phyloP scores from a whole-genome alignment of 1,140 invertebrate genomes.

The Drosophila yakuba region DNA sequence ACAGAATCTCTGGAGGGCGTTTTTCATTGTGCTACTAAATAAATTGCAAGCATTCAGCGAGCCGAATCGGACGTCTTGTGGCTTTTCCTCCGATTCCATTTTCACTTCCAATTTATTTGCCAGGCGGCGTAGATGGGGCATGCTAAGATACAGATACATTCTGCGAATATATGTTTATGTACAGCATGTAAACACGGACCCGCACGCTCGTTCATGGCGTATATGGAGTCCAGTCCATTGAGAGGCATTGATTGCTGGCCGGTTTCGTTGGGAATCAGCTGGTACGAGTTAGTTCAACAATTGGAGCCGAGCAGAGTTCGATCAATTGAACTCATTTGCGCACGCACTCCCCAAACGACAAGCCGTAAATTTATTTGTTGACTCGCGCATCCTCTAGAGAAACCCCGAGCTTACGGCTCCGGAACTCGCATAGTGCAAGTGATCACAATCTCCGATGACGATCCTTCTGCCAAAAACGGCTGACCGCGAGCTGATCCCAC shows the following conservation, averaged over 20 bases:
- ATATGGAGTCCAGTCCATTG: slow-evolving; percentile 23
- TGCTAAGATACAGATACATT: slow-evolving; percentile 5
- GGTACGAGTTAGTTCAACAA: slow-evolving; percentile 69
- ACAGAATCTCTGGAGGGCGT: slow-evolving; percentile 35
- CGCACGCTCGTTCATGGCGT: background rate
- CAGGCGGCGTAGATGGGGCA: slow-evolving; percentile 17
- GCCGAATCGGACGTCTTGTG: slow-evolving; percentile 18
- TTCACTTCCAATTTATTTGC: slow-evolving; percentile 32
- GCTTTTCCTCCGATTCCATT: slow-evolving; percentile 51
- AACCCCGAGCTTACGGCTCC: slow-evolving; percentile 31
- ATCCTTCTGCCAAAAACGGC: slow-evolving; percentile 31
- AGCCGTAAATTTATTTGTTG: slow-evolving; percentile 64
- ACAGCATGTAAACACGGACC: slow-evolving; percentile 12
- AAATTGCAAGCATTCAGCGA: slow-evolving; percentile 22
- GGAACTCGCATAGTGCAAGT: slow-evolving; percentile 26
- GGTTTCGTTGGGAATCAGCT: slow-evolving; percentile 75
- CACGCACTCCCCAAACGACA: slow-evolving; percentile 40
- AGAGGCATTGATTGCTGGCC: slow-evolving; percentile 57
- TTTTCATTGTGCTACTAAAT: slow-evolving; percentile 44
- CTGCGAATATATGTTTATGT: slow-evolving; percentile 13
- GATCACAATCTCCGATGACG: slow-evolving; percentile 16
- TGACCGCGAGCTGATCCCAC: slow-evolving; percentile 26
- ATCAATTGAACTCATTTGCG: slow-evolving; percentile 71
- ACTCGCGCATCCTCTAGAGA: slow-evolving; percentile 41
- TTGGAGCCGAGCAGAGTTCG: slow-evolving; percentile 41